A percentile compares a stretch with the other conserved stretches of the same genome.
These are phyloP conservation scores for Lepidurus couesii DNA, from an alignment of 1,140 invertebrate genomes.

Conservation along the genomic window DNA sequence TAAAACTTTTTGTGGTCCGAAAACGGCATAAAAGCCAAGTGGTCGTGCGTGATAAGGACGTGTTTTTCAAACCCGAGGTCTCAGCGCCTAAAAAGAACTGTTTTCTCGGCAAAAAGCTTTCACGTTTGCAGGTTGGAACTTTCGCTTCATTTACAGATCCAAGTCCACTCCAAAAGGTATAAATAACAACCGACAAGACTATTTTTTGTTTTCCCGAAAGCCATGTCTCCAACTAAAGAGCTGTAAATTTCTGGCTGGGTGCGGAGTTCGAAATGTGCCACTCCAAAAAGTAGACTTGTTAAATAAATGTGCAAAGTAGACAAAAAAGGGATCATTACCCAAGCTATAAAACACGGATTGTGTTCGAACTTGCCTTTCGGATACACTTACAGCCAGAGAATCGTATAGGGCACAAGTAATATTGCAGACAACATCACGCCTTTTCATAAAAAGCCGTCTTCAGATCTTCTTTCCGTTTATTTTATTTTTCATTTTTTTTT, in stretches of 20 bases:
- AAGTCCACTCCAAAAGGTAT: neutral
- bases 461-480: no score
- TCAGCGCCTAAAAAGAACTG: neutral
- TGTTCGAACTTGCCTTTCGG: neutral
- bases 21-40: neutral
- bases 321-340: neutral
- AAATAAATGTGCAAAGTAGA: conserved; percentile 12
- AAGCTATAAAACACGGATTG: neutral
- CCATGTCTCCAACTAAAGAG: neutral
- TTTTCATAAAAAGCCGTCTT: no score
- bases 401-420: neutral
- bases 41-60: neutral
- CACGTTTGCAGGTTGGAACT: no score
- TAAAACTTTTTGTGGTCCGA: neutral
- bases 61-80: neutral
- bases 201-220: neutral
- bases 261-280: neutral
- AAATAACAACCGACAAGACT: neutral
- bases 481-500: neutral
- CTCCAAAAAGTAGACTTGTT: neutral
- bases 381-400: no score
- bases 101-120: neutral
- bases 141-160: neutral
- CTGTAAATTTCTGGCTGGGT: neutral
- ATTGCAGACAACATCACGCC: neutral